A percentile compares a stretch with the other conserved stretches of the same genome.
Conservation (phyloP, 1,140 invertebrate species). For the Panulirus ornatus region DNA sequence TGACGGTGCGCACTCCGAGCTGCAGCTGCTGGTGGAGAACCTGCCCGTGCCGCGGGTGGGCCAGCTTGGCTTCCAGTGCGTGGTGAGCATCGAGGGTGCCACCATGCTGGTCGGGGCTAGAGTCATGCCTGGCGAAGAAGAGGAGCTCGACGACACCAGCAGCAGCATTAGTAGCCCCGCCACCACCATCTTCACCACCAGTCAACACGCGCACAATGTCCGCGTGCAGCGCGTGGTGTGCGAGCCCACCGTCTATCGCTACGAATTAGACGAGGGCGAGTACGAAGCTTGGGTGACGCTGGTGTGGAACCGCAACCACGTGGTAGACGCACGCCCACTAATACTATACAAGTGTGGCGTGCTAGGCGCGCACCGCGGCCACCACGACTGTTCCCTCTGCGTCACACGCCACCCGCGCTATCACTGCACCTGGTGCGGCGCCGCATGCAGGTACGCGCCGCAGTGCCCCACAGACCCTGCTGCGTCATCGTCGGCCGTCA, state of each 20-base stretch:
- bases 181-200: conserved; percentile 30
- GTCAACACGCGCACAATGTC: conserved; percentile 8
- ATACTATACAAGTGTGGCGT: conserved; percentile 96
- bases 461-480: conserved; percentile 83
- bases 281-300: conserved; percentile 93
- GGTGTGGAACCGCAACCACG: conserved; percentile 94
- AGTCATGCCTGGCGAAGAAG: conserved; percentile 82
- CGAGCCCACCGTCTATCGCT: conserved; percentile 93
- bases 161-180: conserved; percentile 24
- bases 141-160: neutral
- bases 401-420: conserved; percentile 90
- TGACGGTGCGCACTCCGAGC: conserved; percentile 92
- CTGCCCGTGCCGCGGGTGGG: conserved; percentile 84
- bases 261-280: conserved; percentile 90
- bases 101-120: conserved; percentile 92
- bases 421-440: conserved; percentile 94
- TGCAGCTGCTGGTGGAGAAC: conserved; percentile 92
- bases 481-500: conserved; percentile 96
- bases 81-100: conserved; percentile 92
- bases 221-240: conserved; percentile 88
- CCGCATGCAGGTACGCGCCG: conserved; percentile 90
- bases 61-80: conserved; percentile 93
- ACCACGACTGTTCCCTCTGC: conserved; percentile 96
- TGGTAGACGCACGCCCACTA: conserved; percentile 92
- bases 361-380: conserved; percentile 92